A percentile compares a stretch with the other conserved stretches of the same genome.
Conservation (phyloP, 2,113 vertebrate genomes). For the Scatophagus argus region DNA sequence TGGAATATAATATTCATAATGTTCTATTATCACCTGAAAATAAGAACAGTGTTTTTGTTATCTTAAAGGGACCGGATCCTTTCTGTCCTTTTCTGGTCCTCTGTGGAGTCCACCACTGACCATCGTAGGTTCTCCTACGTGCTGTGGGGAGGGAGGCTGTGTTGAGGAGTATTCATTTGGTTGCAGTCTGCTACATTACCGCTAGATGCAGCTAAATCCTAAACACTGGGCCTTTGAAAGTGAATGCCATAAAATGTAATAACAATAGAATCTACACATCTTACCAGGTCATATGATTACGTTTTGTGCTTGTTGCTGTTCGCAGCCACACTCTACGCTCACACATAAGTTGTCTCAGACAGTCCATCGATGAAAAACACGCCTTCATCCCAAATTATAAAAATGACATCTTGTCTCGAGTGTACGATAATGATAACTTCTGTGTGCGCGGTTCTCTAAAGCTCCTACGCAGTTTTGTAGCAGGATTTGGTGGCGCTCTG, state of each 20-base stretch:
- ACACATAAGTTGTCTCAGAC: background rate
- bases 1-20: too few species aligned
- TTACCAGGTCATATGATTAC: slow-evolving; percentile 1
- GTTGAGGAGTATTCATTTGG: too few species aligned
- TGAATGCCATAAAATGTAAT: background rate
- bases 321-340: background rate
- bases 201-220: too few species aligned
- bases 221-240: too few species aligned
- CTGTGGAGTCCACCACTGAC: too few species aligned
- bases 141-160: too few species aligned
- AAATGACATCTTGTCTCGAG: background rate
- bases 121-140: too few species aligned
- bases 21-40: too few species aligned
- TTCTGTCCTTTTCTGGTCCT: too few species aligned
- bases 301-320: background rate
- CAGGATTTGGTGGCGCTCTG: background rate
- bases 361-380: background rate
- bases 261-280: background rate
- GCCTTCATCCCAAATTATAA: slow-evolving; percentile 1
- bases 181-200: too few species aligned
- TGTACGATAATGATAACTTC: background rate
- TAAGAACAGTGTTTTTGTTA: too few species aligned
- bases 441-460: background rate
- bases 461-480: background rate
- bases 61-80: too few species aligned